Evolutionary conservation across 1,140 invertebrate genomes (phyloP).

Genomic region (Sarcophaga bullata): DNA sequence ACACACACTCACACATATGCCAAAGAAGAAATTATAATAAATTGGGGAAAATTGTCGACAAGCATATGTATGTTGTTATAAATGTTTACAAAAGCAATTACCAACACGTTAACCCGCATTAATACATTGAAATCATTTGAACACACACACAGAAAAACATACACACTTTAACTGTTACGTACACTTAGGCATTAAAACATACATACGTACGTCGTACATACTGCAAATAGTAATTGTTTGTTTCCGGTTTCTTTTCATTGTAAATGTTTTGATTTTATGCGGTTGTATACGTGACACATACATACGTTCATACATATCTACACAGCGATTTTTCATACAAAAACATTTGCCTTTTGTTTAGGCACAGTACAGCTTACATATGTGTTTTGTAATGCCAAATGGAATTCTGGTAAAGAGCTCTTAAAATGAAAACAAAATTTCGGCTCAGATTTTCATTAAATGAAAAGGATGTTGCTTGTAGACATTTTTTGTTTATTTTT

Average conservation of each 20-base stretch:
- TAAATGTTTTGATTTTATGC: neutral
- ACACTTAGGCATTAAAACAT: neutral
- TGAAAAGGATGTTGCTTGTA: no score
- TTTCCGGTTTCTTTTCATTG: neutral
- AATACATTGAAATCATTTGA: neutral
- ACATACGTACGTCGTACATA: neutral
- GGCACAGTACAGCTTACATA: no score
- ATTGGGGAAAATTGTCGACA: neutral
- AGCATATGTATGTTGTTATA: conserved; percentile 22
- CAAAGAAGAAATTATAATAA: neutral
- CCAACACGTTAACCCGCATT: conserved; percentile 6
- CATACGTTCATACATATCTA: no score
- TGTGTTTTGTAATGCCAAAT: no score
- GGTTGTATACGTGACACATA: neutral
- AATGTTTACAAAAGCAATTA: conserved; percentile 22
- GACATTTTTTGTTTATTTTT: neutral
- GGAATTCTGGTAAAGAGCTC: no score
- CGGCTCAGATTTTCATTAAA: no score
- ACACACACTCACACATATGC: neutral
- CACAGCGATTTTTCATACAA: no score
- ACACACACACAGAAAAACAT: neutral
- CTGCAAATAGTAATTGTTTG: neutral
- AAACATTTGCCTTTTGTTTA: no score
- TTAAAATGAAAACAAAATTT: no score
- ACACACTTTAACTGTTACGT: neutral